Percentiles rank a stretch among this genome's conserved stretches.
These are phyloP conservation scores for Umimayanthus chanpuru DNA, from an alignment of 92 coral and sea anemone species.

Conservation along the genomic window DNA sequence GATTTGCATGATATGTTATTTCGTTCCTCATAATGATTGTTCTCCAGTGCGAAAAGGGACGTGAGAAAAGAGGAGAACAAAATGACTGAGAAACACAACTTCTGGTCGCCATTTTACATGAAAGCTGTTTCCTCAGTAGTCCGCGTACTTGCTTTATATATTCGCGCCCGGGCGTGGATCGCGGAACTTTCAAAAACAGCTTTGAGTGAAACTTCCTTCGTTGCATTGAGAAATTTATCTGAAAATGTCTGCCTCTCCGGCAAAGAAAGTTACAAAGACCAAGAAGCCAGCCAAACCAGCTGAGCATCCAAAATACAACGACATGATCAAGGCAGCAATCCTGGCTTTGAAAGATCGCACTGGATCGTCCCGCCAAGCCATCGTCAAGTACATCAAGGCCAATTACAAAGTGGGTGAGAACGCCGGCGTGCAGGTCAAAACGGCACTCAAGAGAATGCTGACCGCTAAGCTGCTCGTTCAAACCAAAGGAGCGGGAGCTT, in stretches of 20 bases:
- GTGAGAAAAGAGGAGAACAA: not conserved
- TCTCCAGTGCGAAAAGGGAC: not conserved
- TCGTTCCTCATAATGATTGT: not conserved
- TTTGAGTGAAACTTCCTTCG: not conserved
- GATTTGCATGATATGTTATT: not conserved
- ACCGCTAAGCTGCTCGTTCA: constrained; percentile 45
- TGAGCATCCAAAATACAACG: constrained; percentile 26
- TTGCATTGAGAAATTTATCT: not conserved
- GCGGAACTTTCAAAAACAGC: no score
- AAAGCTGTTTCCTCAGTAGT: constrained; percentile 48
- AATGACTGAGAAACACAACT: not conserved
- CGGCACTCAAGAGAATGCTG: constrained; percentile 43
- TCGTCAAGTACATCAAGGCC: constrained; percentile 81
- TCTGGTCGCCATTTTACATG: constrained; percentile 18
- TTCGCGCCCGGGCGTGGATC: no score
- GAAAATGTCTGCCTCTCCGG: constrained; percentile 36
- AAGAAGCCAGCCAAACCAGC: constrained; percentile 37
- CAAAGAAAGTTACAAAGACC: constrained; percentile 26
- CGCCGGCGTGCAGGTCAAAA: constrained; percentile 35
- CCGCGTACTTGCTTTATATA: constrained; percentile 19
- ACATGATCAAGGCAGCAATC: constrained; percentile 25
- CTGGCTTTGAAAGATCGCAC: constrained; percentile 44
- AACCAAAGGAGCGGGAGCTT: constrained; percentile 63
- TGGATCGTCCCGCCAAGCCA: constrained; percentile 87
- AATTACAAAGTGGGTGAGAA: constrained; percentile 73